A percentile compares a stretch with the other conserved stretches of the same genome.
Evolutionary conservation across 2,797 vertebrate genomes (phyloP).

Genomic region (Gallirallus australis): DNA sequence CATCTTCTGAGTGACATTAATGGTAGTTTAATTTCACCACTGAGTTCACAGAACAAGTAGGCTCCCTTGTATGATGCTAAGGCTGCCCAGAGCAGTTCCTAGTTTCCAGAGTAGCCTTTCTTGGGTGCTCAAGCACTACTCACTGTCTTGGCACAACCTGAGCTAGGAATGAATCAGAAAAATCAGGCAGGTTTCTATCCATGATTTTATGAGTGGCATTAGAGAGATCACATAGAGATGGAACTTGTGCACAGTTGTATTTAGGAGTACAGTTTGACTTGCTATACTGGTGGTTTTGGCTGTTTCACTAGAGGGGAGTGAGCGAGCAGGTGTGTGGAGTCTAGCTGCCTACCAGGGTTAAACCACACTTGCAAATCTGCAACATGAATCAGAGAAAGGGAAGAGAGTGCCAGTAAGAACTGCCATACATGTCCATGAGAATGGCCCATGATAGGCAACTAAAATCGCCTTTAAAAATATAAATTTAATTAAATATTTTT

Average conservation of each 20-base stretch:
- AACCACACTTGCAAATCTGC: background rate
- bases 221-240: background rate
- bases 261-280: background rate
- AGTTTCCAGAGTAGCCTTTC: background rate
- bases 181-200: background rate
- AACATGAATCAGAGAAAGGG: background rate
- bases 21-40: background rate
- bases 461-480: background rate
- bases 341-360: background rate
- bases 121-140: background rate
- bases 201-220: background rate
- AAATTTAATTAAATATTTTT: background rate
- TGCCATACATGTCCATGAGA: background rate
- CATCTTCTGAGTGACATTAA: background rate
- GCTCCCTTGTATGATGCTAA: background rate
- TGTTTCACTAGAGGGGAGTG: background rate
- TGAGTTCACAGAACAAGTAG: background rate
- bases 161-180: background rate
- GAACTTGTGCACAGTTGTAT: background rate
- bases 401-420: background rate
- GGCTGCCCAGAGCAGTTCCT: background rate
- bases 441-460: background rate
- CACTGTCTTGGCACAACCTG: background rate
- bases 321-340: rapidly evolving
- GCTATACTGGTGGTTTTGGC: background rate